Evolutionary conservation across 2,888 invertebrate species (phyloP).

Genomic region (Sphaerophoria rueppellii): DNA sequence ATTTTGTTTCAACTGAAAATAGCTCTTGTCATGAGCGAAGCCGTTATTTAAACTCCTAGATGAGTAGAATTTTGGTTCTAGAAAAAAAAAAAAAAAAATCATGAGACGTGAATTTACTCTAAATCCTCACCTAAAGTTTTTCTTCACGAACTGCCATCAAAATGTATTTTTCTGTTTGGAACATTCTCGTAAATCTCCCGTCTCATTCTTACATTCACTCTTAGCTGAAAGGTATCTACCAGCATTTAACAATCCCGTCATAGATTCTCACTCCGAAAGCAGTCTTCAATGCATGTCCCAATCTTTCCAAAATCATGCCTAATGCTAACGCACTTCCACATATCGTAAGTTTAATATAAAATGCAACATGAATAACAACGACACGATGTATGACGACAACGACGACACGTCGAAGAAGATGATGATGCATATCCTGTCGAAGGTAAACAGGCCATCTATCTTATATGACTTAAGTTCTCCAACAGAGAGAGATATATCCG

Average conservation of each 20-base stretch:
- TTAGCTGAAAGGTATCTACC: not conserved
- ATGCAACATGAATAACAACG: slow-evolving; percentile 70
- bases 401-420: slow-evolving; percentile 29
- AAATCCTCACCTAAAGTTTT: not conserved
- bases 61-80: not conserved
- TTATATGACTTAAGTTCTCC: slow-evolving; percentile 65
- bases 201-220: not conserved
- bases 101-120: not conserved
- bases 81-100: not conserved
- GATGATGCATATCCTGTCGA: slow-evolving; percentile 67
- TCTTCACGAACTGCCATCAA: not conserved
- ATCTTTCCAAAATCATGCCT: slow-evolving; percentile 28
- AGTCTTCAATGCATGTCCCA: slow-evolving; percentile 8
- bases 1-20: no score
- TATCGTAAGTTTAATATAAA: slow-evolving; percentile 69
- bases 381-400: no score
- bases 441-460: slow-evolving; percentile 71
- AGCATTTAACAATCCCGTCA: not conserved
- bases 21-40: no score
- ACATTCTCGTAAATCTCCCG: not conserved
- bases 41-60: no score
- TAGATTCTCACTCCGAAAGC: slow-evolving; percentile 1
- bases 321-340: slow-evolving; percentile 51
- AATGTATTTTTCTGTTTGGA: not conserved
- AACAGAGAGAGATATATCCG: slow-evolving; percentile 11